A percentile compares a stretch with the other conserved stretches of the same genome.
phyloP scores from a whole-genome alignment of 1,140 invertebrate species.

The Drosophila virilis region DNA sequence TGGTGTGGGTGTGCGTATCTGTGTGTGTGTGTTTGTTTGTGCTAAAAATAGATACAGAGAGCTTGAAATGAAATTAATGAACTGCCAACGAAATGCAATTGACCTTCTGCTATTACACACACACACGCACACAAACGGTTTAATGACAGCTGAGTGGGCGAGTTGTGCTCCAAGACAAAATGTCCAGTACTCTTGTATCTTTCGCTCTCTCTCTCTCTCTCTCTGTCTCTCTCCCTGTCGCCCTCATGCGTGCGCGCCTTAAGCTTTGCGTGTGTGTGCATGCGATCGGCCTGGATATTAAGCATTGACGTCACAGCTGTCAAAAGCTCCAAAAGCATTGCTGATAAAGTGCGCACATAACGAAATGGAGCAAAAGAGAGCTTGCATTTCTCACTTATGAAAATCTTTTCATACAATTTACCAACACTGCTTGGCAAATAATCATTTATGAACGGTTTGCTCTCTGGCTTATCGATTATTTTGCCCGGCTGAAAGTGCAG shows the following conservation, averaged over 20 bases:
- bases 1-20: neutral
- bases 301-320: conserved; percentile 70
- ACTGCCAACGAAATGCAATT: conserved; percentile 77
- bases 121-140: conserved; percentile 28
- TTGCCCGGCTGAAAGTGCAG: conserved; percentile 31
- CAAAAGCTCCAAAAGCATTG: conserved; percentile 25
- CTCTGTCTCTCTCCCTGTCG: neutral
- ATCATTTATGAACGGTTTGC: conserved; percentile 38
- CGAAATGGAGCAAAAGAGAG: neutral
- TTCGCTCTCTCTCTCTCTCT: neutral
- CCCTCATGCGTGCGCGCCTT: conserved; percentile 2
- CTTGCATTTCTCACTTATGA: conserved; percentile 10
- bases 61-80: conserved; percentile 71
- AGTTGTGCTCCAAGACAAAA: conserved; percentile 54
- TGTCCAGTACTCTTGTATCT: conserved; percentile 44
- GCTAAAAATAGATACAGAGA: conserved; percentile 56
- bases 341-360: conserved; percentile 4
- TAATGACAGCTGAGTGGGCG: conserved; percentile 48
- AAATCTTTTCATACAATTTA: conserved; percentile 18
- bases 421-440: conserved; percentile 30
- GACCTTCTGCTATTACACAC: conserved; percentile 64
- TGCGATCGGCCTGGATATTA: conserved; percentile 65
- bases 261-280: conserved; percentile 44
- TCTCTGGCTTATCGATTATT: conserved; percentile 38
- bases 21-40: conserved; percentile 10